These are phyloP conservation scores for Hoplodrina ambigua DNA, from an alignment of 2,888 invertebrate species.

Conservation along the genomic window DNA sequence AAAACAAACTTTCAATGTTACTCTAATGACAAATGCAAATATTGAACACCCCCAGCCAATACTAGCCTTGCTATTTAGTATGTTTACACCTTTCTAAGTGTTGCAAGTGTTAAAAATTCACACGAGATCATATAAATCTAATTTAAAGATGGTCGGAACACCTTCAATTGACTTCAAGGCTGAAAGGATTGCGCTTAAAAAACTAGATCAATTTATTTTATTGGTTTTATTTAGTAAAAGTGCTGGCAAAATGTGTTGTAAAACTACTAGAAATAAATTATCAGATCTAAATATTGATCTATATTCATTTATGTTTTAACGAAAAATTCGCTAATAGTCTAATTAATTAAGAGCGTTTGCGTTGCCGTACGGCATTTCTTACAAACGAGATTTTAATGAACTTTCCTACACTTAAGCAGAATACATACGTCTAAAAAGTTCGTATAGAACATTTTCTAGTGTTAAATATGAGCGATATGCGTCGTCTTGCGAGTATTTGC, in stretches of 20 bases:
- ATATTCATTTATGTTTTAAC: no score
- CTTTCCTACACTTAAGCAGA: no score
- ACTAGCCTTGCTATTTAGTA: slow-evolving; percentile 62
- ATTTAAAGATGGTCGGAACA: slow-evolving; percentile 11
- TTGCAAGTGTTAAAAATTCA: slow-evolving; percentile 51
- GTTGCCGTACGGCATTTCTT: no score
- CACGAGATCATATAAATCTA: slow-evolving; percentile 47
- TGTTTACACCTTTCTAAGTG: slow-evolving; percentile 57
- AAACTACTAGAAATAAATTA: neutral
- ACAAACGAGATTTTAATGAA: no score
- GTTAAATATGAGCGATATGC: no score
- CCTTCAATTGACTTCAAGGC: slow-evolving; percentile 41
- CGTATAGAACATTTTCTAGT: no score
- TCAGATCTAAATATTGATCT: no score
- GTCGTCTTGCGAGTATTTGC: no score
- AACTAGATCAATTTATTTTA: slow-evolving; percentile 12
- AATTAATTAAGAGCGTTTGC: no score
- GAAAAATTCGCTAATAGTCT: no score
- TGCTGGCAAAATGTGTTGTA: neutral
- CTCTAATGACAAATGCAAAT: slow-evolving; percentile 45
- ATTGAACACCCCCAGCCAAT: neutral
- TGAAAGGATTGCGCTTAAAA: slow-evolving; percentile 11
- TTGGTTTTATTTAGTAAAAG: neutral
- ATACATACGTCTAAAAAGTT: no score
- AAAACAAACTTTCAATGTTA: slow-evolving; percentile 33